Evolutionary conservation across 1,140 invertebrate genomes (phyloP), one percentile per base, ranked within the genome.

Genomic region (Myzus persicae): DNA sequence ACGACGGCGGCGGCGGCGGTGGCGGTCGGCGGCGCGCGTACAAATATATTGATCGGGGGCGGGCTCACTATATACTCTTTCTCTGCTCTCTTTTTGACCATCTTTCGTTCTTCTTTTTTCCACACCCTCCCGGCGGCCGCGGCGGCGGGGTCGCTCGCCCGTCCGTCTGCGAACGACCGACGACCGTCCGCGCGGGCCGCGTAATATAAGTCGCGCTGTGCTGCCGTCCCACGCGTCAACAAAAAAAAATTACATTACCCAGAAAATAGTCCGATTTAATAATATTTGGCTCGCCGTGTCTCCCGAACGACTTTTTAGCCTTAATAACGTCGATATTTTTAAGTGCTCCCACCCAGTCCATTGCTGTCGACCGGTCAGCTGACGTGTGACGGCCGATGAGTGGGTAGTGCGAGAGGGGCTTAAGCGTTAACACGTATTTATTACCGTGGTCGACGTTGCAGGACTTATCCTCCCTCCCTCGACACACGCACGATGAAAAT

Each of bases 31-130:
- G 26, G 90, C 36, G 76, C 6, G 24, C 51, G 81, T 31, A 93
- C 46, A 93, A 93, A 93, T 93, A 93, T 93, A 93, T 93, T 93
- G 91, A 93, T 93, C 91, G 91, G 81, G 91, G 91, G 91, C 81
- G 81, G 91, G 76, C n/a, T 48, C 54, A 76, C 46, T 31, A n/a
- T n/a, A n/a, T n/a, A 46, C 85, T 88, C 91, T 84, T 84, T 84
- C 44, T 40, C 51, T 1, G 36, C 91, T 85, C 81, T 93, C 91
- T 93, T 93, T 93, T 92, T 92, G 91, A 92, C 91, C 81, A 54
- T 93, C 91, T 93, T 93, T 93, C 91, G 44, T 82, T 90, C 46
- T 82, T 92, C 67, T 31, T 81, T 42, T 82, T 81, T 82, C 18
- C 90, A 11, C 90, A 81, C 26, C 54, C 48, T 5, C 40, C 38